These are phyloP conservation scores for Amazona ochrocephala DNA, from an alignment of 2,797 vertebrate genomes.

Conservation along the genomic window DNA sequence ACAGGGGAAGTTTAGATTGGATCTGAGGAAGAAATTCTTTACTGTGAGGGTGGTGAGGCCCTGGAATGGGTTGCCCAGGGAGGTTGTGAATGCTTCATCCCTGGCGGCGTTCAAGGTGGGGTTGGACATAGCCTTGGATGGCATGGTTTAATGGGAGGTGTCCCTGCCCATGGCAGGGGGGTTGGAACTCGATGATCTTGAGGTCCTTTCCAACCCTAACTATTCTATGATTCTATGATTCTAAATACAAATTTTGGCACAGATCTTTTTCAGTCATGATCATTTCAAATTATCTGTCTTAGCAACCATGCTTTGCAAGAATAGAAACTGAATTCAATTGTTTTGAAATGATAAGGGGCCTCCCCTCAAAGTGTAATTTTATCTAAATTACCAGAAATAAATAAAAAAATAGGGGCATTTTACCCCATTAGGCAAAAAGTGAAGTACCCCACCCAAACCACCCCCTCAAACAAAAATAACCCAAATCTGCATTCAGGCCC, in stretches of 20 bases:
- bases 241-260: conserved; percentile 32
- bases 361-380: not conserved
- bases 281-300: conserved; percentile 37
- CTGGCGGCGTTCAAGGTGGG: no score
- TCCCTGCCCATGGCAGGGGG: no score
- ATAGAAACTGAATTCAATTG: not conserved
- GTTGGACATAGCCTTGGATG: no score
- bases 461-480: not conserved
- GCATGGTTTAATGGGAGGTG: no score
- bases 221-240: no score
- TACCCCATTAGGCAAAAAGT: not conserved
- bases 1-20: no score
- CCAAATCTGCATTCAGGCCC: not conserved
- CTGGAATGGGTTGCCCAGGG: no score
- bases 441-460: not conserved
- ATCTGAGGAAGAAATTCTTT: no score
- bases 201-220: no score
- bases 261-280: conserved; percentile 19
- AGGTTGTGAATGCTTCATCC: no score
- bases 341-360: conserved; percentile 15
- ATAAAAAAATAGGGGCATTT: not conserved
- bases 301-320: conserved; percentile 64
- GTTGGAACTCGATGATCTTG: no score
- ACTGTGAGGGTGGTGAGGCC: no score
- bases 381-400: not conserved